Base-by-base conservation (phyloP, 2,113 vertebrate genomes). In the Cygnus atratus region DNA sequence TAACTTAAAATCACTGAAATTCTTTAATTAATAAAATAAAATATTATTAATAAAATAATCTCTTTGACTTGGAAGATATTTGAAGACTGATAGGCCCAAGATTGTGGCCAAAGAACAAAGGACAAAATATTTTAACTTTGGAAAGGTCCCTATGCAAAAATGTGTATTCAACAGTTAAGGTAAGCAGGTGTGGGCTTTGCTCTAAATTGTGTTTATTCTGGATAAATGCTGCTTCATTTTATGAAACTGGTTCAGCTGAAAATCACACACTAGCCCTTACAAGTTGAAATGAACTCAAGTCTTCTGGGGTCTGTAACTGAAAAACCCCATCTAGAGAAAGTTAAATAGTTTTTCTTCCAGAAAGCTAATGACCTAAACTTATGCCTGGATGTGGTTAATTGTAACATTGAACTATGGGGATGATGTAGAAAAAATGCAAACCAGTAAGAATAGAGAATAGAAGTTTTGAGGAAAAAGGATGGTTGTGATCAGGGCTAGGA, bases 381-480 rank as follows among this genome's bases (percentile, higher is more conserved):
- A 25, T 6, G 6, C 22, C 26, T 18, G 81, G 13, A n/a, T 11
- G 7, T 65, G 37, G 11, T 75, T 81, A 63, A 59, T 21, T 65
- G 33, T 54, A 52, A 39, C 68, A 46, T 20, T 52, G 70, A 85
- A 11, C 28, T 52, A 10, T 46, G 21, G 11, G 18, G 5, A 14
- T 54, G 17, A 29, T 75, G 33, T 29, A 5, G 0, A 75, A 84
- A 78, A 43, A 26, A 25, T 24, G 39, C 35, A 75, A 75, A 66
- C 12, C 14, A 22, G 16, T 20, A 22, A 75, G 74, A 84, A 66
- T 18, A 67, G 52, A 52, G 39, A 48, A 44, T 6, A 35, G 48
- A 74, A 37, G 18, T 35, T 21, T 44, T 16, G 28, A n/a, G 10
- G 61, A 66, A 67, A 76, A 31, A 0, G 0, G 6, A 13, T 22